Conservation (phyloP, 2,113 vertebrate genomes). For the Phrynosoma platyrhinos region DNA sequence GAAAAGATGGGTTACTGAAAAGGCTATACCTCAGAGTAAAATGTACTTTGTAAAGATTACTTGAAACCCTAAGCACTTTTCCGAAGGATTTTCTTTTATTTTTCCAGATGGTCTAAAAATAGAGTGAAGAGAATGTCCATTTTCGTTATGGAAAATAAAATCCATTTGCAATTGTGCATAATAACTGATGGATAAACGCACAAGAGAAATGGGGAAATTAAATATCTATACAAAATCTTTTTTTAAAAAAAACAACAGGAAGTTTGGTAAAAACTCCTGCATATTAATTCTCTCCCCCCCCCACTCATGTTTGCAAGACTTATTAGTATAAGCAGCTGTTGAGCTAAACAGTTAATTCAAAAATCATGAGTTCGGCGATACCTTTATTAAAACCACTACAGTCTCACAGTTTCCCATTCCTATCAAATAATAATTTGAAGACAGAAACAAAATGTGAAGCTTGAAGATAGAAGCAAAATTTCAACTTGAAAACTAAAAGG, state of each 20-base stretch:
- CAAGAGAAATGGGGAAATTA: background rate
- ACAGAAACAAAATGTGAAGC: background rate
- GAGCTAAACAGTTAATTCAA: background rate
- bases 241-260: background rate
- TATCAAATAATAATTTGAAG: background rate
- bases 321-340: slow-evolving; percentile 4
- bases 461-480: background rate
- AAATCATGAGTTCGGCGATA: no score
- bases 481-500: background rate
- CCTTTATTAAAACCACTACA: no score
- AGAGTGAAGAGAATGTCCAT: background rate
- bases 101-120: background rate
- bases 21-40: fast-evolving
- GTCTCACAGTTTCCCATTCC: background rate
- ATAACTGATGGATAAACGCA: background rate
- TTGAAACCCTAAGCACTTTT: slow-evolving; percentile 24
- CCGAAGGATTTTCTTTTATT: background rate
- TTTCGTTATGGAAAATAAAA: background rate
- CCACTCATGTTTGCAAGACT: no score
- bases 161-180: background rate
- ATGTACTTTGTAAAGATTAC: background rate
- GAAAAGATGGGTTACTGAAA: slow-evolving; percentile 37
- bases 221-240: background rate
- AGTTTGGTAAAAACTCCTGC: background rate
- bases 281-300: background rate